These are phyloP conservation scores for Gadopsis marmoratus DNA, from an alignment of 2,797 vertebrate genomes.

Conservation along the genomic window DNA sequence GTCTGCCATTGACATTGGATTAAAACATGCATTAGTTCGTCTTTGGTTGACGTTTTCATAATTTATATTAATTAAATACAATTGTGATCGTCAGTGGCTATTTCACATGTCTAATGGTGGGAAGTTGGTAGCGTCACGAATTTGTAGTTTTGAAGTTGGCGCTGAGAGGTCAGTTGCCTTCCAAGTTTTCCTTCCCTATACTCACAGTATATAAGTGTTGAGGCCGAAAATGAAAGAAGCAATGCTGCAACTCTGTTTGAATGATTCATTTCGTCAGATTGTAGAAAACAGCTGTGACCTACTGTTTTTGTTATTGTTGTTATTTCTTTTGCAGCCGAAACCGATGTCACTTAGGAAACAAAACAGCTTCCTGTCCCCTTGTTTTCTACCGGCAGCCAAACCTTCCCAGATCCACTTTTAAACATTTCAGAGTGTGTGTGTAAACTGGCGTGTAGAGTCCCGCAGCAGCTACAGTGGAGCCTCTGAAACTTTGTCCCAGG, in stretches of 20 bases:
- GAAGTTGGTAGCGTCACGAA: background rate
- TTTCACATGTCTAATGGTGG: background rate
- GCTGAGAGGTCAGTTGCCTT: background rate
- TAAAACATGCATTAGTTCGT: background rate
- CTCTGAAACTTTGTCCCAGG: slow-evolving; percentile 26
- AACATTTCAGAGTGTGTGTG: slow-evolving; percentile 6
- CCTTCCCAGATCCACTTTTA: slow-evolving; percentile 2
- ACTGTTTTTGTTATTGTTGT: background rate
- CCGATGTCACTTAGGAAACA: background rate
- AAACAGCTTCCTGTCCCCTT: background rate
- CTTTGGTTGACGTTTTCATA: background rate
- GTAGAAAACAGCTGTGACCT: background rate
- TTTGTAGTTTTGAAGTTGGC: background rate
- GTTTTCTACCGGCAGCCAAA: background rate
- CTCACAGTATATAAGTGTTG: background rate
- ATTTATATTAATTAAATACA: background rate
- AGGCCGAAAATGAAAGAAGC: background rate
- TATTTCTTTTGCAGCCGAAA: background rate
- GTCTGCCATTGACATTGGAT: background rate
- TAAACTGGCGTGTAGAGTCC: background rate
- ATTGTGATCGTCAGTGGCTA: background rate
- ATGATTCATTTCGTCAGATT: background rate
- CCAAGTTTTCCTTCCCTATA: background rate
- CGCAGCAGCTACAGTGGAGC: background rate
- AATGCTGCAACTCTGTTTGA: background rate